Evolutionary conservation across 2,888 invertebrate species (phyloP).

Genomic region (Parapristionchus giblindavisi): DNA sequence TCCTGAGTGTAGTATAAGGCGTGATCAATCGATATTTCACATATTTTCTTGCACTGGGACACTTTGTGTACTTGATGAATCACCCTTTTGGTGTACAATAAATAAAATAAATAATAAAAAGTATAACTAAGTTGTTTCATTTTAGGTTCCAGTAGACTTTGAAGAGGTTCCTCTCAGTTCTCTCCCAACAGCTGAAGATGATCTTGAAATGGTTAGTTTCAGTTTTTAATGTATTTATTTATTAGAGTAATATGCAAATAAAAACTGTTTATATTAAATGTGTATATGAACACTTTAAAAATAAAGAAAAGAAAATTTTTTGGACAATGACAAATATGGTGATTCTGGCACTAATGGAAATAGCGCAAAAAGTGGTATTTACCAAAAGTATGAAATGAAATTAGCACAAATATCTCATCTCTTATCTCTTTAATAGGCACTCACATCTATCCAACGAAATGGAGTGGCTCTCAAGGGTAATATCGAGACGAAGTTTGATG

Average conservation of each 20-base stretch:
- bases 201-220: slow-evolving; percentile 81
- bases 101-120: slow-evolving; percentile 70
- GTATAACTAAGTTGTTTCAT: slow-evolving; percentile 85
- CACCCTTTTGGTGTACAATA: no score
- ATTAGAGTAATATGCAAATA: no score
- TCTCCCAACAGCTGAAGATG: slow-evolving; percentile 86
- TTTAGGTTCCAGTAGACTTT: slow-evolving; percentile 85
- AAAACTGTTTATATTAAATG: background rate
- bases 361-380: no score
- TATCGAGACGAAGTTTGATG: slow-evolving; percentile 91
- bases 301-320: background rate
- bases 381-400: no score
- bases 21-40: no score
- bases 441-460: slow-evolving; percentile 92
- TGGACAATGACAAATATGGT: no score
- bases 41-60: no score
- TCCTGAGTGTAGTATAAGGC: no score
- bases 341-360: no score
- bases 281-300: background rate
- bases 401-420: no score
- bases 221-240: no score
- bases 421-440: slow-evolving; percentile 74
- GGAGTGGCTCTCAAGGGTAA: slow-evolving; percentile 93
- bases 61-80: slow-evolving; percentile 76
- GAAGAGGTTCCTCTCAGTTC: slow-evolving; percentile 80